A percentile compares a stretch with the other conserved stretches of the same genome.
These are phyloP conservation scores for Pogonocichla stellata DNA, from an alignment of 2,113 vertebrate species.

Conservation along the genomic window DNA sequence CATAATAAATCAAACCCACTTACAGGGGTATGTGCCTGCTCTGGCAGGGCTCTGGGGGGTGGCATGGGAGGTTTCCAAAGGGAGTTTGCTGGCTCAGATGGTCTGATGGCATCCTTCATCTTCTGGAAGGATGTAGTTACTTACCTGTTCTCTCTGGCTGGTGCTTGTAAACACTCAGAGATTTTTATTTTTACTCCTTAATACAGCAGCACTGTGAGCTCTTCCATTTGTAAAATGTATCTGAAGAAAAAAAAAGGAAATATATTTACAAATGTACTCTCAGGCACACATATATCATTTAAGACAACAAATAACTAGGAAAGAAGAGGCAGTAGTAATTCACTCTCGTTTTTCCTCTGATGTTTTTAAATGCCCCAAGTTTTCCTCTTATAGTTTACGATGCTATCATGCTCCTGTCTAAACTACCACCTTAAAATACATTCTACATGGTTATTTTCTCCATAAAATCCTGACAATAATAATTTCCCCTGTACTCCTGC, in stretches of 20 bases:
- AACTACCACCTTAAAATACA: slow-evolving; percentile 58
- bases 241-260: slow-evolving; percentile 11
- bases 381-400: slow-evolving; percentile 53
- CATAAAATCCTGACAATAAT: slow-evolving; percentile 59
- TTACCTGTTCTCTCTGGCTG: background rate
- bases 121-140: background rate
- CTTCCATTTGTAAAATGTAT: background rate
- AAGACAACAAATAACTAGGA: slow-evolving; percentile 13
- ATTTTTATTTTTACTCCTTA: background rate
- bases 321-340: slow-evolving; percentile 5
- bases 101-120: background rate
- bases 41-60: background rate
- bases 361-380: slow-evolving; percentile 37
- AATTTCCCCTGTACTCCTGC: slow-evolving; percentile 44
- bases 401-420: slow-evolving; percentile 57
- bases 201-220: background rate
- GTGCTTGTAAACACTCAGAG: background rate
- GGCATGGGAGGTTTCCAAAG: background rate
- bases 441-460: slow-evolving; percentile 52
- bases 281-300: background rate
- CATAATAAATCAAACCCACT: background rate
- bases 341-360: background rate
- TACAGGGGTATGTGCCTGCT: fast-evolving
- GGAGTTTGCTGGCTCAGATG: background rate
- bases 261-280: background rate